phyloP scores from a whole-genome alignment of 2,113 vertebrate species.

The Oenanthe oenanthe region DNA sequence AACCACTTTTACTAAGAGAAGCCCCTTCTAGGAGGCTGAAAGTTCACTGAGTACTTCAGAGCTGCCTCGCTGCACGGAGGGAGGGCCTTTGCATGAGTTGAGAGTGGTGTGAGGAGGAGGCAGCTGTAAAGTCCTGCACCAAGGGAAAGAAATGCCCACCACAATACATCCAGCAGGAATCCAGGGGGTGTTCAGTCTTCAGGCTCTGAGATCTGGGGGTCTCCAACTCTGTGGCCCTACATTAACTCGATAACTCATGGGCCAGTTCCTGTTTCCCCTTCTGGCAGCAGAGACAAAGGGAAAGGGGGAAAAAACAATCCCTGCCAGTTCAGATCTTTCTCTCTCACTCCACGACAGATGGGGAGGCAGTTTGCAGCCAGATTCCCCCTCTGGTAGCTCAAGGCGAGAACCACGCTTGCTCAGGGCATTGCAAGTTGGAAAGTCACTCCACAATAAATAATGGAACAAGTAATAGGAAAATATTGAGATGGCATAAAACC shows the following conservation, averaged over 20 bases:
- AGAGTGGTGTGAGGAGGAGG: not conserved
- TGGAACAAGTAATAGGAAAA: constrained; percentile 32
- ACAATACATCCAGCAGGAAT: not conserved
- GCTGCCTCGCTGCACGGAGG: rapidly evolving
- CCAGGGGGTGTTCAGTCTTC: not conserved
- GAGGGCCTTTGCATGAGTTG: not conserved
- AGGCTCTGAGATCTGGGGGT: not conserved
- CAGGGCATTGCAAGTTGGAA: constrained; percentile 44
- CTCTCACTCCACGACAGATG: constrained; percentile 12
- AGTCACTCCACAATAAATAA: constrained; percentile 54
- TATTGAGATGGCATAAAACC: not conserved
- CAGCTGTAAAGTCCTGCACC: not conserved
- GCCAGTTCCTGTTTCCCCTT: constrained; percentile 24
- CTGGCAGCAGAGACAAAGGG: constrained; percentile 28
- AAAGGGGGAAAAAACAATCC: not conserved
- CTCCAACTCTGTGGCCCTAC: not conserved
- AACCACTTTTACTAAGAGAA: not conserved
- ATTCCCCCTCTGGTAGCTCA: constrained; percentile 59
- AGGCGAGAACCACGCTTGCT: constrained; percentile 20
- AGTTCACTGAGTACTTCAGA: not conserved
- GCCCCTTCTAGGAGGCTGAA: not conserved
- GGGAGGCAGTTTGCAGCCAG: constrained; percentile 57
- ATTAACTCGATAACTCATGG: constrained; percentile 38
- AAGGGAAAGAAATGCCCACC: not conserved
- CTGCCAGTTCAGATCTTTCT: constrained; percentile 39